Base-by-base conservation (phyloP, 1,140 invertebrate species). In the Ips nitidus region DNA sequence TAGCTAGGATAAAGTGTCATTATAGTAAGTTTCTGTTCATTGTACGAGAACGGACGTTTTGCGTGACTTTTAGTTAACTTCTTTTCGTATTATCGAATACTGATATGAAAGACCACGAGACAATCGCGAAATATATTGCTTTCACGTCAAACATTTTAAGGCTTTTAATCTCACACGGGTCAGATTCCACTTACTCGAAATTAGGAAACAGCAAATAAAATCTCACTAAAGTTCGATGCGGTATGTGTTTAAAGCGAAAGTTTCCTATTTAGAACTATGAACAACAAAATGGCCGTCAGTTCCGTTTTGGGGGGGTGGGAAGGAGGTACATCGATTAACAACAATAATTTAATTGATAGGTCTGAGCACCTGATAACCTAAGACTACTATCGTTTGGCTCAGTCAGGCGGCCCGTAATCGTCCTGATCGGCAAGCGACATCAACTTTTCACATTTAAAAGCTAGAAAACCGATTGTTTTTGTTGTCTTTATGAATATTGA, bases 261-360 rank as follows among this genome's bases (percentile, higher is more conserved):
- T 22, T 22, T 22, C 22, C 22, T 22, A 22, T 22, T 22, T 22
- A 22, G 22, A 22, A 22, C 22, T 22, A 22, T 59, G 62, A 57
- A 60, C 53, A 70, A 65, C 69, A 74, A 77, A 77, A 77, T 75
- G 73, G 62, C 71, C 74, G 71, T 75, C 76, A 75, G 72, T 77
- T 76, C 74, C 62, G 57, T 52, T 56, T 7, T 22, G 53, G 22
- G 45, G 22, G 22, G 22, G 45, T 1, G 1, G 7, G 37, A 37
- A 37, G 60, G 66, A 77, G 75, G 73, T 77, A 77, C 76, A 77
- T 76, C 73, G 69, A 75, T 71, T 77, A 75, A 71, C 73, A 76
- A 74, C 73, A 74, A 77, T 75, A 73, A 68, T 59, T 75, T 76
- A 77, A 77, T 75, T 76, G 74, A 76, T 75, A 77, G 74, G 69